Evolutionary conservation across 2,113 vertebrate genomes (phyloP).

Genomic region (Lethenteron camtschaticum): DNA sequence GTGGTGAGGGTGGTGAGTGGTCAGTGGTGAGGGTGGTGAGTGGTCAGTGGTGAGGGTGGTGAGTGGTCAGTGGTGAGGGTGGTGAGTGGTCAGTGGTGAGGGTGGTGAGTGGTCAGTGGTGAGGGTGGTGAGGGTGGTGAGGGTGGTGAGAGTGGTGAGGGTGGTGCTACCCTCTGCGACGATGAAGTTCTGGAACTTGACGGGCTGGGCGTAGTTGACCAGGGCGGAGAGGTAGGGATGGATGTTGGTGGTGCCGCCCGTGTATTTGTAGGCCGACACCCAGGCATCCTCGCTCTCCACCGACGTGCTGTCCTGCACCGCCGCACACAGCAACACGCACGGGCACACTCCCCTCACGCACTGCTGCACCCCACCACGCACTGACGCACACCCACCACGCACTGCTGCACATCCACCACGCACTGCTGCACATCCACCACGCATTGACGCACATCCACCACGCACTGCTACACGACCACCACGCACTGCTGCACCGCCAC

Average conservation of each 20-base stretch:
- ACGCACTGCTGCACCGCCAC: no score
- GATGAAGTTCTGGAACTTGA: constrained; percentile 94
- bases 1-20: no score
- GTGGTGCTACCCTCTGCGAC: constrained; percentile 51
- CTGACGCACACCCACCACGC: background rate
- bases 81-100: no score
- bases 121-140: no score
- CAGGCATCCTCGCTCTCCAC: constrained; percentile 77
- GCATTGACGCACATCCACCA: background rate
- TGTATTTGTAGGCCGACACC: constrained; percentile 90
- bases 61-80: no score
- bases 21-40: no score
- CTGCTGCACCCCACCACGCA: background rate
- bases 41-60: no score
- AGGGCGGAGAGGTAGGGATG: constrained; percentile 86
- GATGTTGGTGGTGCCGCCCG: constrained; percentile 92
- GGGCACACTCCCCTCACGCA: background rate
- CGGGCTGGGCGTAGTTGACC: constrained; percentile 96
- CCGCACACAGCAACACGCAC: background rate
- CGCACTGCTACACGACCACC: no score
- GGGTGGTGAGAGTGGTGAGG: no score
- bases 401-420: no score
- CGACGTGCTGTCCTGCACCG: constrained; percentile 8
- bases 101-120: no score
- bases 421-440: no score